Percentiles rank a stretch among this genome's conserved stretches.
Evolutionary conservation across 2,888 invertebrate species (phyloP).

Genomic region (Argyra leucocephala): DNA sequence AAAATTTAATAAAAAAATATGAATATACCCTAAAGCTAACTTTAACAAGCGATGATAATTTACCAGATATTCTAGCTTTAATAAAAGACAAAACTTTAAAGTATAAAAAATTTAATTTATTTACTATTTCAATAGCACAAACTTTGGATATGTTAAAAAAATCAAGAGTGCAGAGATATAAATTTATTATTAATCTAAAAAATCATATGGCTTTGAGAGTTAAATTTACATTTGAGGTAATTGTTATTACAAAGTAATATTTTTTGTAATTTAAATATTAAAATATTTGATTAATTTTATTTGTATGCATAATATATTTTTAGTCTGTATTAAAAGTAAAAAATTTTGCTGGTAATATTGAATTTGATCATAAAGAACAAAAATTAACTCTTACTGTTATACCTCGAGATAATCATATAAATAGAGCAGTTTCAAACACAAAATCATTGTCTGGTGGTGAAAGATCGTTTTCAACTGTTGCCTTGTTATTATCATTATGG

Average conservation of each 20-base stretch:
- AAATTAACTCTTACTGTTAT: slow-evolving; percentile 48
- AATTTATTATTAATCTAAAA: slow-evolving; percentile 43
- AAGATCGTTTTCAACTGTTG: slow-evolving; percentile 88
- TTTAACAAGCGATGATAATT: slow-evolving; percentile 30
- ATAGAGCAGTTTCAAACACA: slow-evolving; percentile 46
- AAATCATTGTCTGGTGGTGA: slow-evolving; percentile 88
- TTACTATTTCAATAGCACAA: slow-evolving; percentile 42
- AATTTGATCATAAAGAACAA: slow-evolving; percentile 41
- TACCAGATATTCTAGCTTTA: slow-evolving; percentile 33
- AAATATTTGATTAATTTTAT: neutral
- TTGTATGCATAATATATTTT: slow-evolving; percentile 7
- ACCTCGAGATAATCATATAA: slow-evolving; percentile 46
- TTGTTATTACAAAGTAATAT: slow-evolving; percentile 26
- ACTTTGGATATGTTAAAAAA: slow-evolving; percentile 41
- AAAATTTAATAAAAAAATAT: slow-evolving; percentile 33
- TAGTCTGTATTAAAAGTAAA: slow-evolving; percentile 33
- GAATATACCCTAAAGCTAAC: slow-evolving; percentile 34
- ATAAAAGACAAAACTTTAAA: slow-evolving; percentile 43
- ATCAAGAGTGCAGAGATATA: slow-evolving; percentile 41
- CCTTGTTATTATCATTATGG: slow-evolving; percentile 89
- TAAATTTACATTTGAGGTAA: slow-evolving; percentile 40
- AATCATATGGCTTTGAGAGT: slow-evolving; percentile 44
- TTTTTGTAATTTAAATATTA: neutral
- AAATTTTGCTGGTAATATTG: slow-evolving; percentile 32
- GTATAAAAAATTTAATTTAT: slow-evolving; percentile 38